Percentiles rank a stretch among this genome's conserved stretches.
These are phyloP conservation scores for Tinea pellionella DNA, from an alignment of 2,888 invertebrate genomes.

Conservation along the genomic window DNA sequence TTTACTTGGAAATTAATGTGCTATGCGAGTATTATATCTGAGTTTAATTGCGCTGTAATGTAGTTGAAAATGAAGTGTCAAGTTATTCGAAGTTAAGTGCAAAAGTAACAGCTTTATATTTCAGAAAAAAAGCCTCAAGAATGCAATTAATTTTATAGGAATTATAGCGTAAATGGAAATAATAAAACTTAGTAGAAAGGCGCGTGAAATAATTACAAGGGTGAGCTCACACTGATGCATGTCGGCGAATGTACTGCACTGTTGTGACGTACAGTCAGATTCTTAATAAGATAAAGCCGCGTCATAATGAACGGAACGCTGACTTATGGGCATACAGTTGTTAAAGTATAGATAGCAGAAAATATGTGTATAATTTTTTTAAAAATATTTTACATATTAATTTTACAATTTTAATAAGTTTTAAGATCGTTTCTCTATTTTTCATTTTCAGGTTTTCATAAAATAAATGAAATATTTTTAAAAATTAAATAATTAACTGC, in stretches of 20 bases:
- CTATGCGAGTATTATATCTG: too few species aligned
- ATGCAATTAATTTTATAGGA: not conserved
- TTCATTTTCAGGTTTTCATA: too few species aligned
- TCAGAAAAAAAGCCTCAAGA: not conserved
- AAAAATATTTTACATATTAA: not conserved
- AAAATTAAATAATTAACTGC: too few species aligned
- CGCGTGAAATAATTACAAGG: constrained; percentile 15
- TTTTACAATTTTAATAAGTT: too few species aligned
- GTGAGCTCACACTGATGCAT: constrained; percentile 5
- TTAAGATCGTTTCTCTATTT: too few species aligned
- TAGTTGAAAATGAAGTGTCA: too few species aligned
- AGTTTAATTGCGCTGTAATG: too few species aligned
- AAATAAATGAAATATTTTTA: too few species aligned
- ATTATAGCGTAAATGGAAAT: not conserved
- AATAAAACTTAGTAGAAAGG: not conserved
- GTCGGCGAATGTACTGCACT: not conserved
- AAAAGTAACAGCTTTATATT: not conserved
- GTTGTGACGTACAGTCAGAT: constrained; percentile 14
- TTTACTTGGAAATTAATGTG: too few species aligned
- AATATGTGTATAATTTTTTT: not conserved
- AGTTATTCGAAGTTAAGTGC: too few species aligned
- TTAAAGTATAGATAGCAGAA: not conserved
- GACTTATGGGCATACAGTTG: constrained; percentile 3
- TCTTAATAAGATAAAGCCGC: constrained; percentile 14
- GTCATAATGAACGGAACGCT: constrained; percentile 15